A percentile compares a stretch with the other conserved stretches of the same genome.
Conservation (phyloP, 2,888 invertebrate genomes). For the Hemistola chrysoprasaria region DNA sequence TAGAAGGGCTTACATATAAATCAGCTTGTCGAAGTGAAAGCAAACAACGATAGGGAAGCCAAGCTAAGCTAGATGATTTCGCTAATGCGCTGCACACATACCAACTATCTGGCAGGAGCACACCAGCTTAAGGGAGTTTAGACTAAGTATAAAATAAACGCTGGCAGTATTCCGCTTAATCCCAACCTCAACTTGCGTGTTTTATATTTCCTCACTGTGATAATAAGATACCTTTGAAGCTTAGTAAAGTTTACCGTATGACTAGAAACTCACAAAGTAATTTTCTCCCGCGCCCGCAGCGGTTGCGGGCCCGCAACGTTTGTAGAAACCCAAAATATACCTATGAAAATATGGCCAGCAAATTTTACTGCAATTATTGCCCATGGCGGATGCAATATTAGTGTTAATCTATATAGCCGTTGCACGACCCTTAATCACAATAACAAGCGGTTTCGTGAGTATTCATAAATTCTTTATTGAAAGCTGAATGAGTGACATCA, state of each 20-base stretch:
- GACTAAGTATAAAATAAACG: slow-evolving; percentile 32
- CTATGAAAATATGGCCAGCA: too few species aligned
- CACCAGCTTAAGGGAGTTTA: slow-evolving; percentile 23
- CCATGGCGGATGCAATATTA: too few species aligned
- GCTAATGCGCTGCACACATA: slow-evolving; percentile 24
- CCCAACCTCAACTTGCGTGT: slow-evolving; percentile 32
- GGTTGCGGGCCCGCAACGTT: too few species aligned
- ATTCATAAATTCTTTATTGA: too few species aligned
- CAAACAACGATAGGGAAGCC: slow-evolving; percentile 16
- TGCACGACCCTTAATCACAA: too few species aligned
- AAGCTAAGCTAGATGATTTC: slow-evolving; percentile 16
- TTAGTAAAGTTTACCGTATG: slow-evolving; percentile 43
- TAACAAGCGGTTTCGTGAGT: too few species aligned
- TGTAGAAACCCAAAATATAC: too few species aligned
- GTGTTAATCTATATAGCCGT: slow-evolving; percentile 35
- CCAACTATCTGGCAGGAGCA: slow-evolving; percentile 28
- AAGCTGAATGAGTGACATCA: too few species aligned
- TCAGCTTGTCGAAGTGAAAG: slow-evolving; percentile 18
- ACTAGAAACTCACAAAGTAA: too few species aligned
- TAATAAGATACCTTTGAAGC: slow-evolving; percentile 40
- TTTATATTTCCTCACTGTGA: slow-evolving; percentile 38
- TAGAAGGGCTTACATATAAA: background rate
- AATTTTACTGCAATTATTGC: too few species aligned
- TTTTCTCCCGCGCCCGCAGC: too few species aligned
- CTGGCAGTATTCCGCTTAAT: slow-evolving; percentile 31